These are phyloP conservation scores for Anser cygnoides DNA, from an alignment of 2,113 vertebrate genomes.

Conservation along the genomic window DNA sequence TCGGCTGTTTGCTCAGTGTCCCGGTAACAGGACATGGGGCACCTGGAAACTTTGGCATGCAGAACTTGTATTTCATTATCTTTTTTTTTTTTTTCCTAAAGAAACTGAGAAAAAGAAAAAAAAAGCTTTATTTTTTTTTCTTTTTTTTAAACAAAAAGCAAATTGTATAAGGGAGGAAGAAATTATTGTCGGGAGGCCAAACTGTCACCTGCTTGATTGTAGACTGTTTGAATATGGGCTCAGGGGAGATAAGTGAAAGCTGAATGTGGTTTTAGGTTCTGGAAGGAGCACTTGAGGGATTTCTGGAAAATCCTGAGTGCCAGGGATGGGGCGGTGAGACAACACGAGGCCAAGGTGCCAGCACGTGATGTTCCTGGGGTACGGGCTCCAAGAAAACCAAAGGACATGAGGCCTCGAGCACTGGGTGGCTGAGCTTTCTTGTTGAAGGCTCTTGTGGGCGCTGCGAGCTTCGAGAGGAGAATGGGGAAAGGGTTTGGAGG, in stretches of 20 bases:
- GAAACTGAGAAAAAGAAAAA: background rate
- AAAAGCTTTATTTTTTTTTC: background rate
- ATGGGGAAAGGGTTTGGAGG: background rate
- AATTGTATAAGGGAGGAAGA: accelerated
- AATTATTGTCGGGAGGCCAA: background rate
- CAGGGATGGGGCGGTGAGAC: background rate
- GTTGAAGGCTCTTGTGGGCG: background rate
- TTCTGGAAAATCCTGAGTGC: background rate
- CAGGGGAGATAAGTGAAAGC: background rate
- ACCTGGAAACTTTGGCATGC: slow-evolving; percentile 23
- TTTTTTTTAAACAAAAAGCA: background rate
- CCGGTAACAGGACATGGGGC: background rate
- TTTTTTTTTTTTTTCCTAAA: background rate
- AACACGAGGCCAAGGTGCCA: background rate
- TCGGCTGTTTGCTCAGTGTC: slow-evolving; percentile 7
- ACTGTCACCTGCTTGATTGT: background rate
- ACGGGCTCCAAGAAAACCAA: background rate
- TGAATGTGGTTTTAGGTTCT: background rate
- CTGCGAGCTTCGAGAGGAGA: background rate
- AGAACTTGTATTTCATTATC: background rate
- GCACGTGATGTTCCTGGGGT: background rate
- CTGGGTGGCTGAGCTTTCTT: background rate
- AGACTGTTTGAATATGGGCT: background rate
- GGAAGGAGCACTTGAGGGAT: background rate
- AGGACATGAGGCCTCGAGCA: background rate